Conservation (phyloP, 2,113 vertebrate genomes). For the Pluvianellus socialis region DNA sequence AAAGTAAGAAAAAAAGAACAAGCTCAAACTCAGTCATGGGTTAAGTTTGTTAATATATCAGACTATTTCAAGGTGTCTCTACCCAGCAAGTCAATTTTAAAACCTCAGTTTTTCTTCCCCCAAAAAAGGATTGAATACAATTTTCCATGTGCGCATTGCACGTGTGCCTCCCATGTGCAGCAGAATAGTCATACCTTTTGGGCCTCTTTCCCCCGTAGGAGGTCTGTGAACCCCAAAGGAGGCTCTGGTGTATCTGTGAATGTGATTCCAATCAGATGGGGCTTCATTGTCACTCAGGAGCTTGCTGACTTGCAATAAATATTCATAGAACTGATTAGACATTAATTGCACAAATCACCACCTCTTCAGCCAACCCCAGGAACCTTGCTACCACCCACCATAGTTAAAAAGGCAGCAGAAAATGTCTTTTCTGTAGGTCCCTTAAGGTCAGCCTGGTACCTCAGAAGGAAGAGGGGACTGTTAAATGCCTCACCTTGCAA, state of each 20-base stretch:
- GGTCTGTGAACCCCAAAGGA: neutral
- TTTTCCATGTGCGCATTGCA: neutral
- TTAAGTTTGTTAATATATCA: neutral
- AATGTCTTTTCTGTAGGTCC: neutral
- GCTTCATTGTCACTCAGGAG: conserved; percentile 19
- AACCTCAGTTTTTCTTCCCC: neutral
- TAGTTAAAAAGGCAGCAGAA: neutral
- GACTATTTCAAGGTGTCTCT: neutral
- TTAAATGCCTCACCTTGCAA: neutral
- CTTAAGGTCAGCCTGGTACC: neutral
- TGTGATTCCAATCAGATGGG: conserved; percentile 8
- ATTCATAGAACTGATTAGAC: conserved; percentile 70
- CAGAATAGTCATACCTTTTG: neutral
- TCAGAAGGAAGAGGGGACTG: neutral
- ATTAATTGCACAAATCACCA: conserved; percentile 60
- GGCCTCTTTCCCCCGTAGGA: neutral
- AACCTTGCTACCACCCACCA: neutral
- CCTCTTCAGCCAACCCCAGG: conserved; percentile 40
- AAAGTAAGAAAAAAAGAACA: neutral
- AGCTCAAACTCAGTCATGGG: neutral
- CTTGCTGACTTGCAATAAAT: conserved; percentile 60
- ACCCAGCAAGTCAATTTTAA: neutral
- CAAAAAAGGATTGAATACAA: neutral
- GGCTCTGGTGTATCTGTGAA: neutral
- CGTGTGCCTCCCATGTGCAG: neutral